Evolutionary conservation across 2,797 vertebrate species (phyloP).

Genomic region (Diglossa cyanea): DNA sequence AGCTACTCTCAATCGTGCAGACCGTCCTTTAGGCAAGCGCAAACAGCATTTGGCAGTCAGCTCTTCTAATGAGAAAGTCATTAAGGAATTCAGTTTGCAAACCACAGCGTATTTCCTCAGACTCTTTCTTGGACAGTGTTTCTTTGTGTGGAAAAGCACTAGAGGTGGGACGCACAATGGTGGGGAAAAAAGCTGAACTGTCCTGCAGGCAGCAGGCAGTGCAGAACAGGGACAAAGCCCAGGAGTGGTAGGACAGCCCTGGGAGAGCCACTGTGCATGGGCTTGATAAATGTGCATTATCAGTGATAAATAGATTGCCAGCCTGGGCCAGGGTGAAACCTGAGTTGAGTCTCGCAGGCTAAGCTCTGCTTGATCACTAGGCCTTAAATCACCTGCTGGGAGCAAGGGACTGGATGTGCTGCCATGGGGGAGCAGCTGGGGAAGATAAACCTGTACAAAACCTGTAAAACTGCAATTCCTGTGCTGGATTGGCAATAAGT

Average conservation of each 20-base stretch:
- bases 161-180: not conserved
- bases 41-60: slow-evolving; percentile 49
- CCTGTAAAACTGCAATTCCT: not conserved
- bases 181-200: not conserved
- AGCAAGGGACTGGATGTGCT: not conserved
- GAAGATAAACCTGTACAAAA: not conserved
- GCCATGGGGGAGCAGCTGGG: not conserved
- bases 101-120: slow-evolving; percentile 35
- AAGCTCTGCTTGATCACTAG: not conserved
- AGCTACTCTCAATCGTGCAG: not conserved
- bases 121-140: slow-evolving; percentile 5
- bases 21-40: not conserved
- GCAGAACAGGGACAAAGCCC: not conserved
- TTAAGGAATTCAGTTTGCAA: slow-evolving; percentile 56
- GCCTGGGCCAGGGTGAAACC: not conserved
- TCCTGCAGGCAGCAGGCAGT: rapidly evolving
- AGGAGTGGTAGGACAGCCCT: not conserved
- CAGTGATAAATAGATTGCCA: not conserved
- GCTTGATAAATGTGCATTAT: not conserved
- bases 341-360: not conserved
- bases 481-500: not conserved
- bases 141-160: not conserved
- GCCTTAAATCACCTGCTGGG: not conserved
- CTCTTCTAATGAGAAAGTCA: slow-evolving; percentile 45
- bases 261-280: not conserved